Base-by-base conservation (phyloP, 2,797 vertebrate species). In the Harpagifer antarcticus region DNA sequence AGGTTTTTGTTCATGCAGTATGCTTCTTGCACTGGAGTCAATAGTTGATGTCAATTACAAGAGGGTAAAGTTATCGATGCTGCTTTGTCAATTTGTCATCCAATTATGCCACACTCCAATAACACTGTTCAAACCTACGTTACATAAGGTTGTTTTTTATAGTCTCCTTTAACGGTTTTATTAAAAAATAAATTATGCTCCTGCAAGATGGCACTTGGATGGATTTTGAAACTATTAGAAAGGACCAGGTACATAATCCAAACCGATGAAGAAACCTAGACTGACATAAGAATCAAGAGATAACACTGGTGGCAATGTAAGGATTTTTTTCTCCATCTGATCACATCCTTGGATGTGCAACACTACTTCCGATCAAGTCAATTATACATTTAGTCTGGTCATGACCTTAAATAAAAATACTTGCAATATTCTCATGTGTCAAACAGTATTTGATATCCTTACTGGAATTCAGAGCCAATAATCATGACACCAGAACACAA, bases 1-100 rank as follows among this genome's bases (percentile, higher is more conserved):
- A 90, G 85, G 79, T 78, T 87, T 88, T 84, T 85, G 79, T 76
- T 86, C 78, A 79, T 72, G 84, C 72, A 3, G 45, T 88, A 86
- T 61, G 82, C 59, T 53, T 89, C 80, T 40, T 74, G 71, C 63
- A 31, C 68, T 5, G 16, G 45, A 86, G 78, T 88, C 88, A 80
- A 89, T 88, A 82, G 67, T 43, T 58, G 71, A 66, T 74, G 80
- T 77, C 71, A 82, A 65, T 78, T 86, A 85, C 74, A 43, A 33
- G 60, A 78, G 74, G 67, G 71, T 50, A 40, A 68, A 65, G 45
- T 19, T 50, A 79, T 90, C 20, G 53, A 88, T 72, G 74, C 59
- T 42, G 60, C 62, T 78, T 84, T 60, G 73, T 90, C 86, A 78
- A 84, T 85, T 83, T 76, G 64, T 86, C 74, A 70, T 78, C 76